phyloP scores from a whole-genome alignment of 1,140 invertebrate genomes.

The Drosophila pseudoobscura region DNA sequence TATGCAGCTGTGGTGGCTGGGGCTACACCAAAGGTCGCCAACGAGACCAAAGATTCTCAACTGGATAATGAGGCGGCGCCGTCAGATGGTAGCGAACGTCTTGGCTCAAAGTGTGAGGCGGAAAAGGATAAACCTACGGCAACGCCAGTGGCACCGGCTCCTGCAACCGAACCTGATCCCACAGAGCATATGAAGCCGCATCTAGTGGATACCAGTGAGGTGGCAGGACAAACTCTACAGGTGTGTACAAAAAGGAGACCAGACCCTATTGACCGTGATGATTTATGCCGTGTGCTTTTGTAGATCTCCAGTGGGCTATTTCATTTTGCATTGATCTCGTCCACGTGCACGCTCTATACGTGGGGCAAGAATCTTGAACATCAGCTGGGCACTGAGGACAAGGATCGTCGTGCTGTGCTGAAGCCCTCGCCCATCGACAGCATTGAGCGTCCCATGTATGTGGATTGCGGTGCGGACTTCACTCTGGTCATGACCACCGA shows the following conservation, averaged over 20 bases:
- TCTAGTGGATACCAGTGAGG: conserved; percentile 85
- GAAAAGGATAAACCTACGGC: conserved; percentile 13
- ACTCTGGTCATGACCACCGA: conserved; percentile 86
- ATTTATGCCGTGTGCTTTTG: background rate
- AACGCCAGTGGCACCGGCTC: background rate
- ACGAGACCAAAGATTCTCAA: conserved; percentile 51
- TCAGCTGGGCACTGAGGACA: conserved; percentile 86
- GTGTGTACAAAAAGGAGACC: conserved; percentile 57
- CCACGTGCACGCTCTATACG: conserved; percentile 86
- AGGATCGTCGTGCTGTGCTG: conserved; percentile 84
- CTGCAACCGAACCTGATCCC: conserved; percentile 63
- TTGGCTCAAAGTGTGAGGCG: conserved; percentile 14
- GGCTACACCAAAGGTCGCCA: conserved; percentile 47
- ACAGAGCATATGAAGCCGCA: conserved; percentile 85
- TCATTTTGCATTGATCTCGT: conserved; percentile 86
- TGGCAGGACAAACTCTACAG: conserved; percentile 85
- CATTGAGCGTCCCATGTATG: conserved; percentile 82
- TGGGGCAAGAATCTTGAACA: conserved; percentile 89
- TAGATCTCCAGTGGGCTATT: conserved; percentile 87
- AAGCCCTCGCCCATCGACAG: conserved; percentile 80
- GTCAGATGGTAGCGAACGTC: conserved; percentile 56
- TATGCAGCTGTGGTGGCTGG: conserved; percentile 69
- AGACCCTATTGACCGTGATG: background rate
- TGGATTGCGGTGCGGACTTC: conserved; percentile 86
- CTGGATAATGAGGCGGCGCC: conserved; percentile 47